A percentile compares a stretch with the other conserved stretches of the same genome.
Conservation (phyloP, 35 echinoderm and acorn worm species). For the Strongylocentrotus purpuratus region DNA sequence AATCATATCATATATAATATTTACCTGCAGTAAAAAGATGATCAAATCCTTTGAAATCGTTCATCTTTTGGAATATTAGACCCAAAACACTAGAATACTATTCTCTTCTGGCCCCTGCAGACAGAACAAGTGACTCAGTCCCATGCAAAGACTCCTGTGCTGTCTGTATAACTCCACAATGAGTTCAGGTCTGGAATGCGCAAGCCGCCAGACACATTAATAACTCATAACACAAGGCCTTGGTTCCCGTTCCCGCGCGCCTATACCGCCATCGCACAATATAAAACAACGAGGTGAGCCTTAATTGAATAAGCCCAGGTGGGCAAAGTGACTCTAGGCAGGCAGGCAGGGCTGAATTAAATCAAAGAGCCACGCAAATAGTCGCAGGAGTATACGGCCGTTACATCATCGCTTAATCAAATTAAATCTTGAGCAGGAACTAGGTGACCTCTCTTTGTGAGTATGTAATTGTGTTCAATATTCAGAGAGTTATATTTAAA, state of each 20-base stretch:
- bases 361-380: neutral
- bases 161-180: neutral
- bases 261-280: neutral
- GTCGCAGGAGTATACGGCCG: neutral
- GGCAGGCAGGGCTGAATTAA: neutral
- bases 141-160: neutral
- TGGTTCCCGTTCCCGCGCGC: neutral
- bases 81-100: neutral
- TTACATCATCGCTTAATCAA: constrained; percentile 41
- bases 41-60: neutral
- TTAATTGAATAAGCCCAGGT: constrained; percentile 47
- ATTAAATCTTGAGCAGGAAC: neutral
- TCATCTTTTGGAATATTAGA: too few relatives aligned
- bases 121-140: neutral
- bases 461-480: neutral
- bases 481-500: neutral
- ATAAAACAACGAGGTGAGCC: neutral
- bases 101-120: neutral
- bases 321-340: neutral
- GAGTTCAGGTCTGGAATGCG: neutral
- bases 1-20: neutral
- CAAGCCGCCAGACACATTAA: neutral
- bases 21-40: neutral
- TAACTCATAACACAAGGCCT: neutral
- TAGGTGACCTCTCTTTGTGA: neutral